Percentiles rank a stretch among this genome's conserved stretches.
These are phyloP conservation scores for Hydractinia symbiolongicarpus DNA, from an alignment of 30 jellyfish, hydroid and myxozoan genomes.

Conservation along the genomic window DNA sequence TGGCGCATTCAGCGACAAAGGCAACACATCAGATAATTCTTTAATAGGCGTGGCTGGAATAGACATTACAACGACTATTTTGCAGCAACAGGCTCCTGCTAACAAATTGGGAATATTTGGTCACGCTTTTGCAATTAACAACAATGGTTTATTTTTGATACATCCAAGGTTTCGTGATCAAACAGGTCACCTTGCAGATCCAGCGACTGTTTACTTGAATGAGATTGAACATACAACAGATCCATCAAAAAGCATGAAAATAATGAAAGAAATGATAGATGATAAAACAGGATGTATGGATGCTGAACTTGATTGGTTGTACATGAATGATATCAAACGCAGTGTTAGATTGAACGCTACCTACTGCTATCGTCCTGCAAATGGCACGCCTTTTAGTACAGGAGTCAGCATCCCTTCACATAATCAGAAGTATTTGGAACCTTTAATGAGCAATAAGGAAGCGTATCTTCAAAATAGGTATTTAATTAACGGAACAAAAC, in stretches of 20 bases:
- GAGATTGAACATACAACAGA: constrained; percentile 40
- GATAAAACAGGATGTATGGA: constrained; percentile 36
- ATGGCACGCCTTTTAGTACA: constrained; percentile 34
- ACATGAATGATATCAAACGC: constrained; percentile 11
- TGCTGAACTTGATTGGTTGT: constrained; percentile 24
- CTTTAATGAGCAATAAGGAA: background rate
- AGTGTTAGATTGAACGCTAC: constrained; percentile 33
- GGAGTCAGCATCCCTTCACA: constrained; percentile 32
- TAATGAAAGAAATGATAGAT: constrained; percentile 35
- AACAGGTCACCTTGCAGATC: constrained; percentile 61
- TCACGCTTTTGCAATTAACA: constrained; percentile 20
- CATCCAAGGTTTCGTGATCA: constrained; percentile 12
- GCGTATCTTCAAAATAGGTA: background rate
- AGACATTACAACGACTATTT: background rate
- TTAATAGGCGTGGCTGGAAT: constrained; percentile 30
- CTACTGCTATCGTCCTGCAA: constrained; percentile 42
- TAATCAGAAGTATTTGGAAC: constrained; percentile 25
- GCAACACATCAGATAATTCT: background rate
- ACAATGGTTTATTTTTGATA: constrained; percentile 12
- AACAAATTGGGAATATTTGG: background rate
- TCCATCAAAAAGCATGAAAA: constrained; percentile 23
- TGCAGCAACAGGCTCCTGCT: constrained; percentile 7
- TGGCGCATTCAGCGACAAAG: background rate
- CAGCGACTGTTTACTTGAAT: constrained; percentile 65
- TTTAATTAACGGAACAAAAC: constrained; percentile 22